Evolutionary conservation across 2,888 invertebrate genomes (phyloP).

Genomic region (Hypercompe scribonia): DNA sequence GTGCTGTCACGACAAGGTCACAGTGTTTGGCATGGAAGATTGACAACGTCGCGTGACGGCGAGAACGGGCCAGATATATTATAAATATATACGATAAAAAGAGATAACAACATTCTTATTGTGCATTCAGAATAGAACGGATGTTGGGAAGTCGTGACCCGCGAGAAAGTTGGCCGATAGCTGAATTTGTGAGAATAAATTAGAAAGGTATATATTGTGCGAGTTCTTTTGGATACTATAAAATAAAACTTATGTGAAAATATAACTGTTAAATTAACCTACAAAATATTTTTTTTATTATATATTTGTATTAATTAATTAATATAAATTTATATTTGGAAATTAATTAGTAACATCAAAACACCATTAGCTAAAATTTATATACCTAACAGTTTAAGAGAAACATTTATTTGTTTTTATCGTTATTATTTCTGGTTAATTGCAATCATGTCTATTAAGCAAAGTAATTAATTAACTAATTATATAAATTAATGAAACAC

Average conservation of each 20-base stretch:
- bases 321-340: background rate
- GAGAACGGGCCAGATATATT: slow-evolving; percentile 55
- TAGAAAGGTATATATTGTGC: slow-evolving; percentile 65
- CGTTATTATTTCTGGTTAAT: background rate
- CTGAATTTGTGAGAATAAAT: slow-evolving; percentile 80
- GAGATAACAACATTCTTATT: slow-evolving; percentile 72
- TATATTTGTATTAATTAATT: background rate
- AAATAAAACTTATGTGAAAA: background rate
- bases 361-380: background rate
- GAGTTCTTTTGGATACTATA: slow-evolving; percentile 12
- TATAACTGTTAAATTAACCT: background rate
- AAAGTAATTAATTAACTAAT: background rate
- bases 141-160: slow-evolving; percentile 82
- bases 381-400: background rate
- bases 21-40: slow-evolving; percentile 61
- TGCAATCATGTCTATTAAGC: background rate
- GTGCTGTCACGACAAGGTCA: slow-evolving; percentile 80
- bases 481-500: background rate
- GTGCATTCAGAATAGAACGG: slow-evolving; percentile 83
- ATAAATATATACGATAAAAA: slow-evolving; percentile 43
- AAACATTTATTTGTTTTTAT: background rate
- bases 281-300: background rate
- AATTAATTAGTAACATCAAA: background rate
- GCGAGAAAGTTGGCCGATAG: slow-evolving; percentile 78
- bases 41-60: slow-evolving; percentile 75